Evolutionary conservation across 92 coral and sea anemone genomes (phyloP).

Genomic region (Blastomussa wellsi): DNA sequence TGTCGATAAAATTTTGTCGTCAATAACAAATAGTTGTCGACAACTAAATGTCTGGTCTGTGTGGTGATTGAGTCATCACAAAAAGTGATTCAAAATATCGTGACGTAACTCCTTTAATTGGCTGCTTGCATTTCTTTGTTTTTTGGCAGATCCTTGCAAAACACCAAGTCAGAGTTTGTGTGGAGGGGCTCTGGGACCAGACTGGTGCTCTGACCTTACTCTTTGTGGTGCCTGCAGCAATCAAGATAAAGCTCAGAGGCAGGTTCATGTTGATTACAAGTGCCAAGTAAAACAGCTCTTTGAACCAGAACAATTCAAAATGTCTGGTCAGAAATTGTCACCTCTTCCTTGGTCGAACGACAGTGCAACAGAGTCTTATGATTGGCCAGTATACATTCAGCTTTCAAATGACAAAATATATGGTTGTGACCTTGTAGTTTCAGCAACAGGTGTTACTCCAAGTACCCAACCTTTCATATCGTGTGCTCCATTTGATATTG

Average conservation of each 20-base stretch:
- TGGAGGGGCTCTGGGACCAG: conserved; percentile 95
- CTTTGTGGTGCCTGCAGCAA: conserved; percentile 44
- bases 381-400: conserved; percentile 83
- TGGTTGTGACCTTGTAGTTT: conserved; percentile 92
- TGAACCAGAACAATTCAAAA: conserved; percentile 48
- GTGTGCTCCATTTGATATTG: conserved; percentile 64
- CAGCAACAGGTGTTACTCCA: conserved; percentile 95
- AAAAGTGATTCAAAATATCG: too few relatives aligned
- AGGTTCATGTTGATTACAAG: conserved; percentile 73
- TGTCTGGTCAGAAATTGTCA: conserved; percentile 27
- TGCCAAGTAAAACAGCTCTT: conserved; percentile 69
- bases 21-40: too few relatives aligned
- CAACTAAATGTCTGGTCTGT: too few relatives aligned
- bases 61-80: too few relatives aligned
- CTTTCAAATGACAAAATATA: conserved; percentile 72
- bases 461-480: conserved; percentile 66
- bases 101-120: too few relatives aligned
- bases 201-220: conserved; percentile 82
- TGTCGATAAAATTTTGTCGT: too few relatives aligned
- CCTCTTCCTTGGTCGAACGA: conserved; percentile 17
- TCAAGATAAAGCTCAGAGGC: conserved; percentile 29
- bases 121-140: neutral
- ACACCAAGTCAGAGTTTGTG: conserved; percentile 4
- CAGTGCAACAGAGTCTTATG: neutral
- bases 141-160: neutral